Evolutionary conservation across 2,797 vertebrate genomes (phyloP), one percentile per base, ranked within the genome.

Genomic region (Triplophysa bombifrons): DNA sequence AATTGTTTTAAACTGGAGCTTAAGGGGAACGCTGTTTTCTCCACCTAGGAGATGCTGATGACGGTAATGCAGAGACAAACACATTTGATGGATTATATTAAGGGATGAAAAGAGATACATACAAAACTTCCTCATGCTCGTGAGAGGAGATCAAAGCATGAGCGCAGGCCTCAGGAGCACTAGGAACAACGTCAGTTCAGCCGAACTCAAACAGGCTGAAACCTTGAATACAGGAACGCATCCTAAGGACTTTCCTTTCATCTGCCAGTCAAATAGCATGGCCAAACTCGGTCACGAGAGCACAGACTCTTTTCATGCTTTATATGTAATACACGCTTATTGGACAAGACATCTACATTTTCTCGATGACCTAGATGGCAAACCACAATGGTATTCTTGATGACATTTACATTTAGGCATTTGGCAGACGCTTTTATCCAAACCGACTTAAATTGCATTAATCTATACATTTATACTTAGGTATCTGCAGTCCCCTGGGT

Each of bases 31-130:
- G 53, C 34, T 44, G 44, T 48, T 83, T 66, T 25, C 80, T 6
- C 78, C 84, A 46, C 77, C 83, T 65, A 83, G 20, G 51, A 78
- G 86, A 91, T 86, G 88, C 89, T 90, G 88, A 90, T 86, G 87
- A 89, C 86, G 90, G 91, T 90, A 86, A 88, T 90, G 91, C 91
- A 89, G 90, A 92, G 89, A 91, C 89, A 91, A 91, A 92, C 89
- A 90, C 84, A 88, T 91, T 87, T 88, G 90, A 92, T 90, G 89
- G 90, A 92, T 92, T 91, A 91, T 90, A 92, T 90, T 90, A 90
- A 89, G 83, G 88, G 90, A 91, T 88, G 87, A 88, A 90, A 92
- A 88, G 90, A 90, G 89, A 90, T 89, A 88, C 88, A 91, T 85
- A 44, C 41, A 69, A 88, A 89, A 88, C 88, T 87, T 89, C 89